A percentile compares a stretch with the other conserved stretches of the same genome.
Evolutionary conservation across 2,113 vertebrate species (phyloP).

Genomic region (Apus apus): DNA sequence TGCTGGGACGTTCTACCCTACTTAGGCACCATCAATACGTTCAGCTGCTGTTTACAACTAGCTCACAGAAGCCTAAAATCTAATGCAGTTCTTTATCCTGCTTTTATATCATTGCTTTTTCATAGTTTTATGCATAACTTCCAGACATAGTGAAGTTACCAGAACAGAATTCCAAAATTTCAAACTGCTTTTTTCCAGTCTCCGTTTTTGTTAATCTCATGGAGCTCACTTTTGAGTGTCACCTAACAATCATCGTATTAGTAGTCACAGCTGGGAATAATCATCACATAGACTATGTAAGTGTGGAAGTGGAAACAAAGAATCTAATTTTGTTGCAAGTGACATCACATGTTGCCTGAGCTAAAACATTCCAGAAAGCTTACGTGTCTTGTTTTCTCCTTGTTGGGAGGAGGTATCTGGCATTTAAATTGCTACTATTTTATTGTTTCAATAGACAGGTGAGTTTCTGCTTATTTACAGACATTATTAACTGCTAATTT

Average conservation of each 20-base stretch:
- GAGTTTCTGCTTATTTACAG: not conserved
- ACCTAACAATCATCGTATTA: not conserved
- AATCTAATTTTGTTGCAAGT: not conserved
- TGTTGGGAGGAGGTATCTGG: not conserved
- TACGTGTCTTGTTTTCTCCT: not conserved
- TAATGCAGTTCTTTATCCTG: not conserved
- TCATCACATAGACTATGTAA: not conserved
- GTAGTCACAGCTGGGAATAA: not conserved
- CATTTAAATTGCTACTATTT: not conserved
- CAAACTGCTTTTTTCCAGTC: not conserved
- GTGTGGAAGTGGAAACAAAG: not conserved
- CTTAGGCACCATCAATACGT: accelerated
- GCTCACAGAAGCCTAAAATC: not conserved
- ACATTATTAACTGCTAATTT: not conserved
- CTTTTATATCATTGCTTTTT: not conserved
- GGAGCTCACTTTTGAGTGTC: not conserved
- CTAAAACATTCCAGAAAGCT: not conserved
- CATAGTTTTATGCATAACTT: not conserved
- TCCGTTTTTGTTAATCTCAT: not conserved
- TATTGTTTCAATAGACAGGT: not conserved
- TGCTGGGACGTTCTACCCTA: not conserved
- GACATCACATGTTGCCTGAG: not conserved
- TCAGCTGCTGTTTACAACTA: not conserved
- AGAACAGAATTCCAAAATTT: not conserved
- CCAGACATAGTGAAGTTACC: not conserved